phyloP scores from a whole-genome alignment of 2,113 vertebrate genomes.

The Thermophis baileyi region DNA sequence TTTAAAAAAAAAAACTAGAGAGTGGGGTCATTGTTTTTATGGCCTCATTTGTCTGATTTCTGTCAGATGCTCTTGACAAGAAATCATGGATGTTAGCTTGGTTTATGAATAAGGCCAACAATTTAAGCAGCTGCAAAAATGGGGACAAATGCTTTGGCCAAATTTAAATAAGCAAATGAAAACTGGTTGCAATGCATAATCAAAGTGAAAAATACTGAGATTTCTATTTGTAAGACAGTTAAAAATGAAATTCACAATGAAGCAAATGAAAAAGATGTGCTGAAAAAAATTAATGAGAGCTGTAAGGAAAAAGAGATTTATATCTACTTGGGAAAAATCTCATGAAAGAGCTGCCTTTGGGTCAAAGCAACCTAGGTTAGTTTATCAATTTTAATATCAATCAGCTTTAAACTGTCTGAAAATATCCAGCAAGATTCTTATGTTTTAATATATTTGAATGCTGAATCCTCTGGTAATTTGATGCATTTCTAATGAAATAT shows the following conservation, averaged over 20 bases:
- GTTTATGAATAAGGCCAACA: background rate
- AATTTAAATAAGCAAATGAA: background rate
- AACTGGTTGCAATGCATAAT: background rate
- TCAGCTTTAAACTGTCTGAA: background rate
- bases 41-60: constrained; percentile 6
- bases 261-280: background rate
- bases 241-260: background rate
- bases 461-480: background rate
- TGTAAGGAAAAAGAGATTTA: background rate
- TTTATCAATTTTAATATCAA: constrained; percentile 13
- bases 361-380: constrained; percentile 13
- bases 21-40: background rate
- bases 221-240: background rate
- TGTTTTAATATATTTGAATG: background rate
- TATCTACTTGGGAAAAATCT: background rate
- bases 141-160: background rate
- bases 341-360: background rate
- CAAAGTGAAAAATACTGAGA: background rate
- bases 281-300: background rate
- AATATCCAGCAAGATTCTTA: background rate
- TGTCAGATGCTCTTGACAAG: background rate
- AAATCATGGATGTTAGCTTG: constrained; percentile 12
- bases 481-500: background rate
- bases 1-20: background rate
- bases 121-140: background rate